phyloP scores from a whole-genome alignment of 2,888 invertebrate genomes.

The Drosophila mercatorum region DNA sequence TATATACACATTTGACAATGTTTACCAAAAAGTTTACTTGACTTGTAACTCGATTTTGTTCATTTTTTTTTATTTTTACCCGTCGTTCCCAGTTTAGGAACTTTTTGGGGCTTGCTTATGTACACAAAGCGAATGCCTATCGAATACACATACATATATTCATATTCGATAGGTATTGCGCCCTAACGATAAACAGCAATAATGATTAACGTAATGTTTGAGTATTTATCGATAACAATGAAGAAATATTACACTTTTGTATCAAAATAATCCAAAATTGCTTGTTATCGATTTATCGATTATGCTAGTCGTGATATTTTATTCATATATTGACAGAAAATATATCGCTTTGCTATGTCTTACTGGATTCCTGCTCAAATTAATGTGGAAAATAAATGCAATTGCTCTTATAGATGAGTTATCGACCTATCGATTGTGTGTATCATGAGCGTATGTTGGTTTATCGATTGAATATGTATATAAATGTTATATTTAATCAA shows the following conservation, averaged over 20 bases:
- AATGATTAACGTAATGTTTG: constrained; percentile 31
- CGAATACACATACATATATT: background rate
- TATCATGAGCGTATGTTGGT: background rate
- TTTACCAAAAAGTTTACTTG: constrained; percentile 54
- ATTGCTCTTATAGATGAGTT: constrained; percentile 53
- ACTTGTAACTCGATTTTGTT: constrained; percentile 54
- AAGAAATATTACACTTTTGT: background rate
- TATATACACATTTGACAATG: constrained; percentile 59
- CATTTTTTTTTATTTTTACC: constrained; percentile 50
- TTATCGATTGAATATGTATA: background rate
- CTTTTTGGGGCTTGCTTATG: constrained; percentile 65
- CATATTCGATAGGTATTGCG: constrained; percentile 26
- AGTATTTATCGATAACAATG: constrained; percentile 28
- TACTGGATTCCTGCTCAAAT: background rate
- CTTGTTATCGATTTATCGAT: constrained; percentile 15
- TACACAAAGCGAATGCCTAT: constrained; percentile 58
- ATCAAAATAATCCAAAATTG: constrained; percentile 4
- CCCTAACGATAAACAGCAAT: constrained; percentile 34
- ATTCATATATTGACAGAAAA: constrained; percentile 2
- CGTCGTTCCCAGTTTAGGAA: constrained; percentile 71
- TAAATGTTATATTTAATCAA: background rate
- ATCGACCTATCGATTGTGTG: constrained; percentile 13
- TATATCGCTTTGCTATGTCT: background rate
- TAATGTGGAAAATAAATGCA: constrained; percentile 20
- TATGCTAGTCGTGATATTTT: background rate